Evolutionary conservation across 2,888 invertebrate genomes (phyloP).

Genomic region (Drosophila acutilabella): DNA sequence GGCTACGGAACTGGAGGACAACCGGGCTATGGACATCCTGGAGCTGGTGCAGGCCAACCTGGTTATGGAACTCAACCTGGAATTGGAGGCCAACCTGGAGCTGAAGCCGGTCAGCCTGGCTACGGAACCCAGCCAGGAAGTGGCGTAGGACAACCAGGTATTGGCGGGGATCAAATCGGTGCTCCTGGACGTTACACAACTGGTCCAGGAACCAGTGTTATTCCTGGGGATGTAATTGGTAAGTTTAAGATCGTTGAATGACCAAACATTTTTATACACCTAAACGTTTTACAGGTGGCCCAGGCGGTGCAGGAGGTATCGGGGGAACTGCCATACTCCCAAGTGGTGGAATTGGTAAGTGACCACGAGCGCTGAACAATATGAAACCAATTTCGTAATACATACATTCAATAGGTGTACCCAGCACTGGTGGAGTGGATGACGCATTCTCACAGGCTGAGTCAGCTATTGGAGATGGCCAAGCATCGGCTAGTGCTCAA

Average conservation of each 20-base stretch:
- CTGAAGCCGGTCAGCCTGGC: not conserved
- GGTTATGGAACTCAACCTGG: slow-evolving; percentile 21
- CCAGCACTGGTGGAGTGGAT: slow-evolving; percentile 84
- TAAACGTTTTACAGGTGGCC: slow-evolving; percentile 28
- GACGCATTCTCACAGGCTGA: slow-evolving; percentile 91
- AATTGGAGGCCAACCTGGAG: slow-evolving; percentile 10
- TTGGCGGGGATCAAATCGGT: slow-evolving; percentile 19
- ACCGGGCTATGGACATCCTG: slow-evolving; percentile 5
- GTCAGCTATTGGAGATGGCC: slow-evolving; percentile 87
- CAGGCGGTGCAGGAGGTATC: slow-evolving; percentile 42
- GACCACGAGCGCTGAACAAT: too few species aligned
- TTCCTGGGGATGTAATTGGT: slow-evolving; percentile 45
- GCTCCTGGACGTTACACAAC: slow-evolving; percentile 56
- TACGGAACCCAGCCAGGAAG: slow-evolving; percentile 3
- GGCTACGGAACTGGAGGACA: slow-evolving; percentile 22
- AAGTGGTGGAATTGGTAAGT: slow-evolving; percentile 40
- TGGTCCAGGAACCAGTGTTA: slow-evolving; percentile 25
- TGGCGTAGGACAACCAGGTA: slow-evolving; percentile 18
- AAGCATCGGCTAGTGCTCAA: slow-evolving; percentile 91
- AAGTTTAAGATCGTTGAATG: slow-evolving; percentile 8
- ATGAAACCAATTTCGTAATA: not conserved
- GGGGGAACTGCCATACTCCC: slow-evolving; percentile 44
- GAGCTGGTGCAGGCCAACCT: slow-evolving; percentile 11
- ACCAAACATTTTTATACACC: not conserved
- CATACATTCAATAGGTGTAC: slow-evolving; percentile 28